Evolutionary conservation across 2,888 invertebrate genomes (phyloP).

Genomic region (Athalia cordata): DNA sequence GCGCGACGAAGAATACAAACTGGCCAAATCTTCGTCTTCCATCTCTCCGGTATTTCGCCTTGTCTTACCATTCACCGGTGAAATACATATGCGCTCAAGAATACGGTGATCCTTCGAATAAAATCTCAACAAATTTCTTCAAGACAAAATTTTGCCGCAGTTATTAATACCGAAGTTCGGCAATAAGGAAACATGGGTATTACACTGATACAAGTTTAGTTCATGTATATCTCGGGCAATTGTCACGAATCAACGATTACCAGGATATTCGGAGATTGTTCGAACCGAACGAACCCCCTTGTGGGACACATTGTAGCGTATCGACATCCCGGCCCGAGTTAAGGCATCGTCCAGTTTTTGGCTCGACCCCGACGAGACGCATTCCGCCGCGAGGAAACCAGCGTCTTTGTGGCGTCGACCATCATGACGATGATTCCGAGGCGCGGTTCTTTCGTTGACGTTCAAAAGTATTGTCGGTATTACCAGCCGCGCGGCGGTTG

Average conservation of each 20-base stretch:
- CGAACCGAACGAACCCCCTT: slow-evolving; percentile 25
- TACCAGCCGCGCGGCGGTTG: slow-evolving; percentile 4
- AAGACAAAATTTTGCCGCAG: too few relatives aligned
- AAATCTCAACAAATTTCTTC: background rate
- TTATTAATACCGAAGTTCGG: too few relatives aligned
- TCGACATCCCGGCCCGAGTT: slow-evolving; percentile 32
- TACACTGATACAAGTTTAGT: too few relatives aligned
- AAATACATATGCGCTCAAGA: background rate
- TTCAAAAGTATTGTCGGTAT: slow-evolving; percentile 29
- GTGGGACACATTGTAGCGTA: slow-evolving; percentile 33
- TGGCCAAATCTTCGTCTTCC: slow-evolving; percentile 46
- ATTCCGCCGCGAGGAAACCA: slow-evolving; percentile 41
- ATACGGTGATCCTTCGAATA: slow-evolving; percentile 13
- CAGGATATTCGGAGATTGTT: slow-evolving; percentile 27
- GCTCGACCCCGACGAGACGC: slow-evolving; percentile 42
- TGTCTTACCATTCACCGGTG: background rate
- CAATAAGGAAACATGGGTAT: too few relatives aligned
- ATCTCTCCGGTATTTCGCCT: slow-evolving; percentile 35
- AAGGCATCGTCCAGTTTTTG: slow-evolving; percentile 45
- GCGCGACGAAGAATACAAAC: slow-evolving; percentile 51
- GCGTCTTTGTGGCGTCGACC: slow-evolving; percentile 39
- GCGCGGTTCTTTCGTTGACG: slow-evolving; percentile 35
- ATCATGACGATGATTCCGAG: slow-evolving; percentile 40
- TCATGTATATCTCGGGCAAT: background rate
- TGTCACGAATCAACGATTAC: slow-evolving; percentile 10